Evolutionary conservation across 2,797 vertebrate species (phyloP), one percentile per base, ranked within the genome.

Genomic region (Melanotaenia nigrans): DNA sequence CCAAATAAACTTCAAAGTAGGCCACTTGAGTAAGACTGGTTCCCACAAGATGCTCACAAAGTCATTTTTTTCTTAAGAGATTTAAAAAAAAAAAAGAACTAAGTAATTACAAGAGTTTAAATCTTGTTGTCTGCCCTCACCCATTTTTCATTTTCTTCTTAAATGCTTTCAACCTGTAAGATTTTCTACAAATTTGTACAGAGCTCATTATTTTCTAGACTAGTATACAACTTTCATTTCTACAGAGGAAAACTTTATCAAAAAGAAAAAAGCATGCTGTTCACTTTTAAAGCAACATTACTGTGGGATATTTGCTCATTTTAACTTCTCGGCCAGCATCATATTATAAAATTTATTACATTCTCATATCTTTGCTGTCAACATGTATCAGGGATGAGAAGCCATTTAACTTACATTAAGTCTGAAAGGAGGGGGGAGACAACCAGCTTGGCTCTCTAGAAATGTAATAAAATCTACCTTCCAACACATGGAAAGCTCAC

Each of bases 1-100:
- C 6, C 24, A 20, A 74, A 69, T 73, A 60, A 58, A 82, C 73
- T 62, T 70, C 1, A 45, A 77, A 75, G 47, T 80, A 71, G 81
- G 70, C 82, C 75, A 79, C 65, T 58, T 35, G 51, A 66, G 72
- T 20, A 36, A 61, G n/a, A n/a, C 42, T 70, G 65, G 32, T 40
- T 3, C 58, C 28, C 5, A 55, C 4, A 22, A 22, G 53, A 65
- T 35, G 12, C 24, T 1, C 35, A 51, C 5, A 58, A 75, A 53
- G 47, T 58, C 13, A 20, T 45, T 63, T 51, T 58, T 24, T 57
- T 73, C 65, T 38, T 60, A 20, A 14, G 45, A 73, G 51, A 14
- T 45, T 81, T 11, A 22, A 22, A 49, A n/a, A 49, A 66, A 61
- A 53, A 65, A 65, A 25, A 32, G 12, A 36, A 35, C 25, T 20